These are phyloP conservation scores for Limnephilus rhombicus DNA, from an alignment of 2,888 invertebrate genomes.

Conservation along the genomic window DNA sequence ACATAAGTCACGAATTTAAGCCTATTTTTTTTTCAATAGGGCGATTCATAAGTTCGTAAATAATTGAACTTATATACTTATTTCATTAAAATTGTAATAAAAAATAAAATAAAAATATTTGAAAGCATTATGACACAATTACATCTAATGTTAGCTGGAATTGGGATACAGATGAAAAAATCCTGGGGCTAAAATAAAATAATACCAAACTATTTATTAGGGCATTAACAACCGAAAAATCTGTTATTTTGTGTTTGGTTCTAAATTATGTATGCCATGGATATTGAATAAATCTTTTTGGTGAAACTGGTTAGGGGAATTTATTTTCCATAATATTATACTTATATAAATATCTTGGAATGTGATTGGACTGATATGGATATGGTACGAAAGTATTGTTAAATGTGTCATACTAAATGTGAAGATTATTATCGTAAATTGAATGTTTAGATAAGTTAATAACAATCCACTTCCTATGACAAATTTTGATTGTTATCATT, in stretches of 20 bases:
- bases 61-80: no score
- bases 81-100: no score
- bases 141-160: no score
- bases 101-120: no score
- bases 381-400: not conserved
- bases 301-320: not conserved
- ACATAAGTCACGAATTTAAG: no score
- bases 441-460: not conserved
- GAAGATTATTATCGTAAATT: not conserved
- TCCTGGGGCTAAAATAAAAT: not conserved
- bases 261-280: not conserved
- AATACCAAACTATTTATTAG: not conserved
- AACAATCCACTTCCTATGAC: not conserved
- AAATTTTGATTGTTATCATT: not conserved
- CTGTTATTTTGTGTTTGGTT: not conserved
- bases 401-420: not conserved
- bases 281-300: not conserved
- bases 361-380: slow-evolving; percentile 35
- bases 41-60: no score
- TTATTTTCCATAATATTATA: not conserved
- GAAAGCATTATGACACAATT: no score
- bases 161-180: not conserved
- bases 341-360: slow-evolving; percentile 2
- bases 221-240: no score
- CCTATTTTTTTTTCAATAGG: no score